Evolutionary conservation across 2,888 invertebrate genomes (phyloP), one percentile per base, ranked within the genome.

Genomic region (Bhutanitis thaidina): DNA sequence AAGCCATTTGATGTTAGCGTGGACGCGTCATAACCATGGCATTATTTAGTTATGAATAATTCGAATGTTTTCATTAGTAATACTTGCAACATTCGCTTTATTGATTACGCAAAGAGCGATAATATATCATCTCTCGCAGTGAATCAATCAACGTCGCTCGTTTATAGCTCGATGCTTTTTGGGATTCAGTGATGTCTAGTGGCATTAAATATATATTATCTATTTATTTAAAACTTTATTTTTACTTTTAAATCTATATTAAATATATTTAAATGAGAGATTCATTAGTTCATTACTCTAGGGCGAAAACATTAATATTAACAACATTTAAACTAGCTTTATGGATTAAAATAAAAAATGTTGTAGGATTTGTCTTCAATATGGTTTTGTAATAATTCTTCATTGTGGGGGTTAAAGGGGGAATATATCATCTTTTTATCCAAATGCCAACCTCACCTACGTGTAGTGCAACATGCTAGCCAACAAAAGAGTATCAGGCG

Each of bases 1-100:
- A 84, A 87, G 86, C 85, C 69, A 86, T 87, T 82, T 75, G 75
- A 65, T 87, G 87, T 87, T 62, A 61, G 69, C 71, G 66, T 58
- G 61, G 61, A 59, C 59, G 55, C 61, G 63, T 58, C 59, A 49
- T 64, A 57, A 59, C 71, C 60, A 64, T 68, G 77, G 63, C 67
- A 71, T 69, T 61, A 60, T 59, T 49, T 65, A 64, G 69, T 72
- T 72, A 69, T 66, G 57, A 54, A 67, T 65, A 65, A 67, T 75
- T 76, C 74, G n/a, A 34, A 27, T 34, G 43, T 38, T 50, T 40
- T 44, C 38, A 46, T 36, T 29, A 30, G 30, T 37, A n/a, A 16
- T 15, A 3, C 20, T 44, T 9, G 35, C 39, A 13, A 38, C 16
- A 39, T 44, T 44, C 34, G 13, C 44, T 40, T 27, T 16, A 50